Conservation (phyloP, 2,888 invertebrate species). For the Synergus japonicus region DNA sequence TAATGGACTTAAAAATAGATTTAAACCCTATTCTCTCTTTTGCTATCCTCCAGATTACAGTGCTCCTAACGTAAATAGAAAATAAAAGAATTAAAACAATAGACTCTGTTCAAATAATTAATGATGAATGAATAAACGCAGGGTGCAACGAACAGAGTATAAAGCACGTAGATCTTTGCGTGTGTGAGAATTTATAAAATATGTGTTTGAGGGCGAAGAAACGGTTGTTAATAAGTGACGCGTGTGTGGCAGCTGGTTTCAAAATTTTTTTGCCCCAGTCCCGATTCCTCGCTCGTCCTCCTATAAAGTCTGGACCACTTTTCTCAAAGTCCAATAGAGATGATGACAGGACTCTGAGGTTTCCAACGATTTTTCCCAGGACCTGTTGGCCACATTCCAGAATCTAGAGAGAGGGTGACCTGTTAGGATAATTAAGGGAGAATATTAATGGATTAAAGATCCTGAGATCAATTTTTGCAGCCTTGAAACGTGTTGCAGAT, state of each 20-base stretch:
- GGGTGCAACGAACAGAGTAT: too few relatives aligned
- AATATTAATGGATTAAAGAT: conserved; percentile 30
- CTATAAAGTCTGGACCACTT: not conserved
- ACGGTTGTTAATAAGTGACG: conserved; percentile 73
- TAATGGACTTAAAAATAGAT: too few relatives aligned
- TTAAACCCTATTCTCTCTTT: too few relatives aligned
- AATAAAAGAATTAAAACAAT: too few relatives aligned
- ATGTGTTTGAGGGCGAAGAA: conserved; percentile 59
- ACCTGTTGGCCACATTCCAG: not conserved
- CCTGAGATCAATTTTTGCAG: conserved; percentile 13
- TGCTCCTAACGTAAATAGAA: too few relatives aligned
- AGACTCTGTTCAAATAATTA: too few relatives aligned
- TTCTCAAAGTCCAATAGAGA: conserved; percentile 15
- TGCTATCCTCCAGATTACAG: too few relatives aligned
- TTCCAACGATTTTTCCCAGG: conserved; percentile 38
- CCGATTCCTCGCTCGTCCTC: conserved; percentile 27
- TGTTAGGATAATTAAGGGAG: conserved; percentile 16
- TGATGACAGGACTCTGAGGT: conserved; percentile 20
- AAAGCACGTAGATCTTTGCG: too few relatives aligned
- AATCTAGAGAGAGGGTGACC: not conserved
- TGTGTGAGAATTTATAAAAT: too few relatives aligned
- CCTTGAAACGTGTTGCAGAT: conserved; percentile 8
- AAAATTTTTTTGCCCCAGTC: conserved; percentile 64
- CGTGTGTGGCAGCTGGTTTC: conserved; percentile 75
- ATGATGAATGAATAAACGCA: too few relatives aligned